Evolutionary conservation across 2,797 vertebrate genomes (phyloP), one percentile per base, ranked within the genome.

Genomic region (Fistularia tabacaria): DNA sequence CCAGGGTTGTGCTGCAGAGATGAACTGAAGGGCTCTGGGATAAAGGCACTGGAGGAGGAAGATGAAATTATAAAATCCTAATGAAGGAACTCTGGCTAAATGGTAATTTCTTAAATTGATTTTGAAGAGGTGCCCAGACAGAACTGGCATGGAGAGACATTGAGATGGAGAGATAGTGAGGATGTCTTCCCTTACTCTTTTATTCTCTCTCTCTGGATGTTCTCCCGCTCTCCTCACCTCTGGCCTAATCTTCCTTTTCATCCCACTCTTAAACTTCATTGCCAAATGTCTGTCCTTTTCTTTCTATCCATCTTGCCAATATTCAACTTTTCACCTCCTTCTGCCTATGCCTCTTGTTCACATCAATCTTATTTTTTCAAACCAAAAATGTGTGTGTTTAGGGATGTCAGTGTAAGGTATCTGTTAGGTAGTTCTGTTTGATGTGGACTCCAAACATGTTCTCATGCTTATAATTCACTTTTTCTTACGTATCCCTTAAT

Each of bases 31-130:
- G 82, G 85, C 79, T 85, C 60, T 73, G 81, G 83, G 84, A 87
- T 81, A 82, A 87, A 88, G 83, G 82, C 81, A 84, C 76, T 81
- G 82, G 83, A 88, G 86, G 77, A 77, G 76, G 83, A 83, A 87
- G 87, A 87, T 91, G 87, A 86, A 90, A 90, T 89, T 90, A 90
- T 89, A 81, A 87, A 87, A 84, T 81, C 81, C 85, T 87, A 89
- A 90, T 89, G 89, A 85, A 69, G 71, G 81, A 85, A 80, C 85
- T 83, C 80, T 45, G 75, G 74, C 79, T 80, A 87, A 86, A 89
- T 90, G 84, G 79, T 84, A 90, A 89, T 89, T 87, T 81, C 75
- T 83, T 80, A 84, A 87, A 89, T 89, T 85, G 87, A 90, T 89
- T 90, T 89, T 85, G 84, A 89, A 85, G 74, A 83, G 86, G 75